Percentiles rank a stretch among this genome's conserved stretches.
Conservation (phyloP, 2,888 invertebrate species). For the Trilocha varians region DNA sequence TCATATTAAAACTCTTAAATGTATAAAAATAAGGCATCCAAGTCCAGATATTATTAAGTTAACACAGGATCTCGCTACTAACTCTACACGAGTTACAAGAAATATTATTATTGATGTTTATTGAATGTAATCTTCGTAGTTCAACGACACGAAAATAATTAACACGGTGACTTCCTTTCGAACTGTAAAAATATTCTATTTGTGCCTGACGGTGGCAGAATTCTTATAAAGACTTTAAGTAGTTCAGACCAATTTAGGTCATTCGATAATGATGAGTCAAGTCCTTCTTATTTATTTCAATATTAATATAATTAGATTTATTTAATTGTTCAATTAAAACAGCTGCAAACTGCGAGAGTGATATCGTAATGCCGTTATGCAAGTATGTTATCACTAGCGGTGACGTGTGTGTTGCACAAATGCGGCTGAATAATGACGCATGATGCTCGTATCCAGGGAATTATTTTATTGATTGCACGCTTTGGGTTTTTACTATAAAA, state of each 20-base stretch:
- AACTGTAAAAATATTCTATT: slow-evolving; percentile 39
- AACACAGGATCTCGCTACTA: too few relatives aligned
- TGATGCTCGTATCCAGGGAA: too few relatives aligned
- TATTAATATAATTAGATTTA: too few relatives aligned
- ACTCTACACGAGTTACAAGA: neutral
- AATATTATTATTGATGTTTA: neutral
- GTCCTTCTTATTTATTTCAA: neutral
- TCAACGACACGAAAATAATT: slow-evolving; percentile 50
- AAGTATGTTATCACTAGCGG: neutral
- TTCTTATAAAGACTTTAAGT: slow-evolving; percentile 26
- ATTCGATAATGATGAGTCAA: slow-evolving; percentile 27
- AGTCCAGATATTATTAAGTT: too few relatives aligned
- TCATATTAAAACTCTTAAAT: too few relatives aligned
- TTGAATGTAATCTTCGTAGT: slow-evolving; percentile 26
- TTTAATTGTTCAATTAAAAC: too few relatives aligned
- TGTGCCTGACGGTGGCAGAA: slow-evolving; percentile 25
- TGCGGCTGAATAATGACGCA: too few relatives aligned
- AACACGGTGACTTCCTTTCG: slow-evolving; percentile 57
- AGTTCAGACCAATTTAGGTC: slow-evolving; percentile 33
- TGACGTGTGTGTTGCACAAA: too few relatives aligned
- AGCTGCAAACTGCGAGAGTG: neutral
- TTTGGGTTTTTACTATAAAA: slow-evolving; percentile 4
- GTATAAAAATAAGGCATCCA: too few relatives aligned
- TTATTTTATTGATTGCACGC: neutral
- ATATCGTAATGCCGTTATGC: neutral